phyloP scores from a whole-genome alignment of 2,888 invertebrate genomes.

The Parochlus steinenii region DNA sequence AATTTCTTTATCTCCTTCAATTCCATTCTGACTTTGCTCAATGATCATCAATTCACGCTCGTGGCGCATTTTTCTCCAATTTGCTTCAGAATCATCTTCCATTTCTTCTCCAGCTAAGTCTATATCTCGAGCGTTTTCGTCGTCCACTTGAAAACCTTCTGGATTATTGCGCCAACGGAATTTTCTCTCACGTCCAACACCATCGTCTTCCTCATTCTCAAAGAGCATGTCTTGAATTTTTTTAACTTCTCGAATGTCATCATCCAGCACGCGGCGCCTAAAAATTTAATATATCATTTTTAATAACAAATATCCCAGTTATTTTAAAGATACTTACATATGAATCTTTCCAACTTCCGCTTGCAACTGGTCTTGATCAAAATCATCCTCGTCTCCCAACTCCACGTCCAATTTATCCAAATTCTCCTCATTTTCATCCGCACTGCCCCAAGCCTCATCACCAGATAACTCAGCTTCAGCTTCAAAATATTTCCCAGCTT shows the following conservation, averaged over 20 bases:
- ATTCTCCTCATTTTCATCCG: constrained; percentile 70
- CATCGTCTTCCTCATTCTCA: constrained; percentile 75
- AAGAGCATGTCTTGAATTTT: constrained; percentile 72
- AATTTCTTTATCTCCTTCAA: constrained; percentile 4
- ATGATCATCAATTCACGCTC: constrained; percentile 66
- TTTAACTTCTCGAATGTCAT: constrained; percentile 72
- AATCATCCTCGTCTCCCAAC: constrained; percentile 66
- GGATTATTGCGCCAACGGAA: constrained; percentile 78
- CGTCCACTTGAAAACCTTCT: constrained; percentile 26
- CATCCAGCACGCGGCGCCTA: constrained; percentile 67
- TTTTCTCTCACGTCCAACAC: constrained; percentile 56
- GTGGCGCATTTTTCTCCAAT: constrained; percentile 62
- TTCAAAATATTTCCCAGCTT: constrained; percentile 61
- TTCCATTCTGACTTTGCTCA: constrained; percentile 2
- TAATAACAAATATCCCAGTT: neutral
- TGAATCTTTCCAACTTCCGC: constrained; percentile 72
- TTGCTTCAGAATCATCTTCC: constrained; percentile 56
- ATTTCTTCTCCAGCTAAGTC: constrained; percentile 30
- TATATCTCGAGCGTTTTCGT: constrained; percentile 18
- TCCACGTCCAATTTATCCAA: constrained; percentile 69
- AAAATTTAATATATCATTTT: constrained; percentile 12
- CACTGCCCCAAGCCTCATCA: constrained; percentile 78
- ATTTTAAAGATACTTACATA: constrained; percentile 41
- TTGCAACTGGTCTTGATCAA: constrained; percentile 61
- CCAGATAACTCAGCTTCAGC: constrained; percentile 85